phyloP scores from a whole-genome alignment of 2,113 vertebrate genomes.

The Poecile atricapillus region DNA sequence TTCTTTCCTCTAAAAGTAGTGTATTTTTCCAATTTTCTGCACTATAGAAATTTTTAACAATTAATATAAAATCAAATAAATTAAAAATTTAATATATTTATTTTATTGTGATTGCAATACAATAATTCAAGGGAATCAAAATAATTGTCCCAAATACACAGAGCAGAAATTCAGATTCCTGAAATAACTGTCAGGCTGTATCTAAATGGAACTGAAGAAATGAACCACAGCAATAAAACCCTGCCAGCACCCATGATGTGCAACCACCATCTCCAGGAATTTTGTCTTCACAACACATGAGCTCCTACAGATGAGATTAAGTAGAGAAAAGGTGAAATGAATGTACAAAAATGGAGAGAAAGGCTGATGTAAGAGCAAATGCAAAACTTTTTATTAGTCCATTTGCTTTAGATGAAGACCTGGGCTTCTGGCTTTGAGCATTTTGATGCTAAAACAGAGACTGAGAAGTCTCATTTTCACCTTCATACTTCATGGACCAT shows the following conservation, averaged over 20 bases:
- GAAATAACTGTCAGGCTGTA: neutral
- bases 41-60: neutral
- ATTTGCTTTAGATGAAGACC: neutral
- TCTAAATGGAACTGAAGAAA: neutral
- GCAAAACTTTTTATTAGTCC: neutral
- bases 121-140: neutral
- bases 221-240: neutral
- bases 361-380: neutral
- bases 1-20: neutral
- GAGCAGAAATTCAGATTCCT: neutral
- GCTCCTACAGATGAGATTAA: neutral
- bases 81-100: neutral
- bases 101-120: neutral
- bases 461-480: neutral
- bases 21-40: neutral
- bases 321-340: neutral
- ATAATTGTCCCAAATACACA: neutral
- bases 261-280: neutral
- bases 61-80: neutral
- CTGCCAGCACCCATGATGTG: neutral
- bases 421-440: neutral
- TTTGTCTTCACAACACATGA: neutral
- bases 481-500: neutral
- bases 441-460: neutral
- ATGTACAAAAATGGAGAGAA: neutral